These are phyloP conservation scores for Merops nubicus DNA, from an alignment of 2,113 vertebrate genomes.

Conservation along the genomic window DNA sequence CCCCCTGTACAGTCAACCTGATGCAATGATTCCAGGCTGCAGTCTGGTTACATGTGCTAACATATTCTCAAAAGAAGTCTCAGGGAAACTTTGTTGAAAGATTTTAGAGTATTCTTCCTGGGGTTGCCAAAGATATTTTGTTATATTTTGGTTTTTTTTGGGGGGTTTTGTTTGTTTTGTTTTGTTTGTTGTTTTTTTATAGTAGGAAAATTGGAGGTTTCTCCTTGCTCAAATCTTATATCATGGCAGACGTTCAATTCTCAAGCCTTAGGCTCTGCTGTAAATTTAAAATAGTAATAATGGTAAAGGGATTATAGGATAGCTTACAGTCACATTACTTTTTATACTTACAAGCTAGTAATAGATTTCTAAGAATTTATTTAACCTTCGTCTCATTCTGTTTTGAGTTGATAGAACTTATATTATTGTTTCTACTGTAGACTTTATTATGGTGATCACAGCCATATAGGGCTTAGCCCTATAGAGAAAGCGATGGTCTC, in stretches of 20 bases:
- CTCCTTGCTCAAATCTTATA: background rate
- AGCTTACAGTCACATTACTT: background rate
- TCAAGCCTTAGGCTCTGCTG: background rate
- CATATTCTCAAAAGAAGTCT: background rate
- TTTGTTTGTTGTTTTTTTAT: background rate
- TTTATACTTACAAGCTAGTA: background rate
- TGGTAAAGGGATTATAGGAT: background rate
- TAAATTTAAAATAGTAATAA: conserved; percentile 1
- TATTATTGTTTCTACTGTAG: background rate
- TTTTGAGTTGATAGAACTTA: background rate
- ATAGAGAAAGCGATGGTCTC: background rate
- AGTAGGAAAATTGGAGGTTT: background rate
- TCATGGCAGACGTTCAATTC: background rate
- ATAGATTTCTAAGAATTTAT: background rate
- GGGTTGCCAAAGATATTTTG: background rate
- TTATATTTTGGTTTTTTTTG: background rate
- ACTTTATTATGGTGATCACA: background rate
- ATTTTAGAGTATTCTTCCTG: background rate
- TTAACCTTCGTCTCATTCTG: background rate
- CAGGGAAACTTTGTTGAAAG: background rate
- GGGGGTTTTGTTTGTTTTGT: background rate
- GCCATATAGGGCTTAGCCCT: background rate
- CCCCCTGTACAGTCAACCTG: background rate
- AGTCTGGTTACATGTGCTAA: background rate
- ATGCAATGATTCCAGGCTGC: background rate